Percentiles rank a stretch among this genome's conserved stretches.
phyloP scores from a whole-genome alignment of 2,113 vertebrate species.

The Tinamus guttatus region DNA sequence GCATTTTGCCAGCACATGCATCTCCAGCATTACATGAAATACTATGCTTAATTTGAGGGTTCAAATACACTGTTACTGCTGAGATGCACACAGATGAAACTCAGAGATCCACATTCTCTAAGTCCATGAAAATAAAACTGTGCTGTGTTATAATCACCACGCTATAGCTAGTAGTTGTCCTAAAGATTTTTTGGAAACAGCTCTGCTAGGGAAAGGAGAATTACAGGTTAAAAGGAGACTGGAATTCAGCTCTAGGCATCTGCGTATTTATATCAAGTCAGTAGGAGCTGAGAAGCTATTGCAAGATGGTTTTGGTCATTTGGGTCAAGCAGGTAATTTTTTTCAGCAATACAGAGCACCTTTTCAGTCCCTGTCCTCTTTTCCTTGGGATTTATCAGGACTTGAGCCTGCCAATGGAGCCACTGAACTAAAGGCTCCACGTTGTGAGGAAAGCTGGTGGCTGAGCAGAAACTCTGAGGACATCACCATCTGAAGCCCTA shows the following conservation, averaged over 20 bases:
- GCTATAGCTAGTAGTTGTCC: neutral
- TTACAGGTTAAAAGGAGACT: neutral
- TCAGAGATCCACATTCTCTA: neutral
- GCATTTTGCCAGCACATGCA: neutral
- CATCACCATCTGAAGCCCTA: accelerated
- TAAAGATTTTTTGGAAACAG: neutral
- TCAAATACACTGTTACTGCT: neutral
- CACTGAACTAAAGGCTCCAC: neutral
- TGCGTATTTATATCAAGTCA: neutral
- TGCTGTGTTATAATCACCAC: neutral
- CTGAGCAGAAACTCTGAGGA: neutral
- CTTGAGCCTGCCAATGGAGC: neutral
- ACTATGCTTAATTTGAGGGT: neutral
- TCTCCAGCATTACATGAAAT: neutral
- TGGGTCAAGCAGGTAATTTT: neutral
- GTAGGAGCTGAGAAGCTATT: neutral
- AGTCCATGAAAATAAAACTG: neutral
- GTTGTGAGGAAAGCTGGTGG: neutral
- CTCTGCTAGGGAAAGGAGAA: neutral
- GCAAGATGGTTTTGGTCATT: neutral
- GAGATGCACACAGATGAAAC: too few relatives aligned
- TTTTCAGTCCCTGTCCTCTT: neutral
- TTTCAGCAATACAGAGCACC: neutral
- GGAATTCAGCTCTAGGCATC: neutral
- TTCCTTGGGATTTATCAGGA: neutral